Conservation (phyloP, 92 coral and sea anemone species). For the Zoanthus gigantus region DNA sequence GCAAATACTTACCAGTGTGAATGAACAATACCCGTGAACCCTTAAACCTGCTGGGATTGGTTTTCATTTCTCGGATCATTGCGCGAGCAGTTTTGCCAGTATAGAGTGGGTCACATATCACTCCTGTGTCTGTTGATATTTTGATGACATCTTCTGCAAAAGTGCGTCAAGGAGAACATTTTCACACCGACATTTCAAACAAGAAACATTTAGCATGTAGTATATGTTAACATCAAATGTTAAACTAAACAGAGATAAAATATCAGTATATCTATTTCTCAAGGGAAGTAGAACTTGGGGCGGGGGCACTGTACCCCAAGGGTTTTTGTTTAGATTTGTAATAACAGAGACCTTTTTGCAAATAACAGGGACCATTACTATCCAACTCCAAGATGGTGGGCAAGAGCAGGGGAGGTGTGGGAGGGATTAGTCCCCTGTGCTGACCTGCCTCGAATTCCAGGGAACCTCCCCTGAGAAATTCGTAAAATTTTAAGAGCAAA, state of each 20-base stretch:
- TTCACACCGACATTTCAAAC: neutral
- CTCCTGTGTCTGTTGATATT: slow-evolving; percentile 39
- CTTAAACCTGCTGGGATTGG: slow-evolving; percentile 50
- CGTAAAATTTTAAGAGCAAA: no score
- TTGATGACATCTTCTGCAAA: slow-evolving; percentile 29
- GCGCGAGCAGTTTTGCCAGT: slow-evolving; percentile 34
- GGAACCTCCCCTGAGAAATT: no score
- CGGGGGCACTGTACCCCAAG: neutral
- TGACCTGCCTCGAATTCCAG: no score
- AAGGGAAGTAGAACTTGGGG: neutral
- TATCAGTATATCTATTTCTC: no score
- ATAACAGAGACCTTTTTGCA: no score
- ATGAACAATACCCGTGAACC: slow-evolving; percentile 40
- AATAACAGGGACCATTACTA: no score
- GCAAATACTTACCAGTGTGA: slow-evolving; percentile 35
- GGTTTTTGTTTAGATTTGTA: no score
- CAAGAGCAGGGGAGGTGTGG: no score
- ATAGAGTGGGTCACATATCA: slow-evolving; percentile 41
- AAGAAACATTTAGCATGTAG: neutral
- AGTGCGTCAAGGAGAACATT: neutral
- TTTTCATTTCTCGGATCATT: slow-evolving; percentile 40
- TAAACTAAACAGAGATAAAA: neutral
- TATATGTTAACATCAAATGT: neutral
- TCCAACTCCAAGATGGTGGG: no score
- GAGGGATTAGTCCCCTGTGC: no score